Base-by-base conservation (phyloP, 1,140 invertebrate species). In the Drosophila bipectinata region DNA sequence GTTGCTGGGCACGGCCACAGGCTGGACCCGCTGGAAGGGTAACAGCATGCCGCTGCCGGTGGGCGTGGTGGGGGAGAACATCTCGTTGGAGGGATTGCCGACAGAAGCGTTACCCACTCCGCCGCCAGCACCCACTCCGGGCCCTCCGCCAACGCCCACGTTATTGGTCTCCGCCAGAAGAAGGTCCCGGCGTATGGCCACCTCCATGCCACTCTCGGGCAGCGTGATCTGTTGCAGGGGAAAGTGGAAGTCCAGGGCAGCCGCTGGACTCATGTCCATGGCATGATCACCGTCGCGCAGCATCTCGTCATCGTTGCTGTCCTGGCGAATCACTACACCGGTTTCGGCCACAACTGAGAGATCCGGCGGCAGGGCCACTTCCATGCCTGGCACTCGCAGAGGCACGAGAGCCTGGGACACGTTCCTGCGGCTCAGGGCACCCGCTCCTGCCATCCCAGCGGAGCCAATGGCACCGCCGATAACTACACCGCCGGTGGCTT, bases 301-400 rank as follows among this genome's bases (percentile, higher is more conserved):
- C 14, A 79, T 63, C 49, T 90, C 88, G 26, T 90, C 90, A 9
- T 91, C 89, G 54, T 72, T 79, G 68, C 76, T 88, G 56, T 88
- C 84, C 61, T 91, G 88, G 0, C 89, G 71, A 3, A 92, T 72
- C 0, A 91, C 88, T 5, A 92, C 80, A 6, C 84, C 78, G 12
- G 83, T 88, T 52, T 92, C 91, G 0, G 90, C 83, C 0, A 92
- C 91, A 26, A 91, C 82, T 1, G 90, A 91, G 0, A 92, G 71
- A 77, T 92, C 92, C 8, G 91, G 89, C 0, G 92, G 91, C 14
- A 93, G 57, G 0, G 92, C 92, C 2, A 92, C 91, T 34, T 92
- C 90, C 77, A 92, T 92, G n/a, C 84, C 78, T 2, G 75, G 73
- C 73, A 90, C 64, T 6, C 77, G 64, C 66, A 82, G 76, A 44